Evolutionary conservation across 2,888 invertebrate genomes (phyloP), one percentile per base, ranked within the genome.

Genomic region (Diaprepes abbreviatus): DNA sequence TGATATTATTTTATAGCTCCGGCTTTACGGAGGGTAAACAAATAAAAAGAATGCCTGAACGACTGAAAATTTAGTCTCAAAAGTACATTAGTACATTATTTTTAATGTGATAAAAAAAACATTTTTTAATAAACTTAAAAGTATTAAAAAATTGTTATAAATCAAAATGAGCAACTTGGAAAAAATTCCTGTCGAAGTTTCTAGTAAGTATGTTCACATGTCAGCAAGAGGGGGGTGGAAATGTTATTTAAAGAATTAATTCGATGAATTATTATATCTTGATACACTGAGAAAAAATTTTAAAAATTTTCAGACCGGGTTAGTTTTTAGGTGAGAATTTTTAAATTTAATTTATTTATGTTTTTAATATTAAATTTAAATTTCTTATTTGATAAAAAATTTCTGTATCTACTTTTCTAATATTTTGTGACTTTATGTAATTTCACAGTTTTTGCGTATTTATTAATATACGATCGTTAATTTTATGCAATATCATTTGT

Each of bases 131-230:
- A 38, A 4, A 4, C 24, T 24, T 5, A 24, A 24, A 5, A 24
- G 5, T 4, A 24, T 24, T 24, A 24, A 24, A 4, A 24, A 24
- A 24, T 24, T 24, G 3, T 1, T 14, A 38, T 1, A 3, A 14
- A 38, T 1, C 9, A 40, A 17, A 40, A 40, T 40, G 40, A 16
- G 7, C 4, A 6, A 1, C 2, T 40, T 40, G 1, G 4, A 1
- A 4, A 40, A 40, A 14, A 2, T 40, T 3, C 16, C 40, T 9
- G 7, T 14, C 1, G 40, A 19, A 17, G 17, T 17, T 17, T 16
- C 40, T 17, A 40, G 40, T 40, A 40, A 40, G 40, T 40, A 40
- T 40, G 1, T 40, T n/a, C n/a, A n/a, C n/a, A n/a, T n/a, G n/a
- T n/a, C n/a, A n/a, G n/a, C n/a, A n/a, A 40, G n/a, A 36, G 4